phyloP scores from a whole-genome alignment of 2,888 invertebrate genomes.

The Nasonia oneida region DNA sequence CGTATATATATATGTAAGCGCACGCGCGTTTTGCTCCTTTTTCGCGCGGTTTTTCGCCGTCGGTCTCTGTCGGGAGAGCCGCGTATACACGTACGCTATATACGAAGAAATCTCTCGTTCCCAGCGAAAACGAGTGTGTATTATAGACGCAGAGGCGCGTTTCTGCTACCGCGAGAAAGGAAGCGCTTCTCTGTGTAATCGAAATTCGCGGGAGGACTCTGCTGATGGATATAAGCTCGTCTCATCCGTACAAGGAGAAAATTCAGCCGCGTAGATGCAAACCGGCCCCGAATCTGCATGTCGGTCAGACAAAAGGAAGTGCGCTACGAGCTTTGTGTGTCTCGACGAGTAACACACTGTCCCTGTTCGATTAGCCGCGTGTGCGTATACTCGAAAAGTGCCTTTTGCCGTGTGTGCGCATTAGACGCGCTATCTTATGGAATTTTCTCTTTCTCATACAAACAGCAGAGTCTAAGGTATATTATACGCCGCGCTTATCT shows the following conservation, averaged over 20 bases:
- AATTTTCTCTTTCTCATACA: conserved; percentile 18
- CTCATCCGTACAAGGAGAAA: neutral
- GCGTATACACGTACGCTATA: neutral
- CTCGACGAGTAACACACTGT: neutral
- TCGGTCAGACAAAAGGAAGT: conserved; percentile 3
- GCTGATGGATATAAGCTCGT: neutral
- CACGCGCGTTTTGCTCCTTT: neutral
- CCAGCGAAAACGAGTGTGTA: conserved; percentile 16
- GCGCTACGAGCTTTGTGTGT: neutral
- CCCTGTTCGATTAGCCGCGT: neutral
- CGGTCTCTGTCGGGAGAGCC: conserved; percentile 7
- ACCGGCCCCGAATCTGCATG: neutral
- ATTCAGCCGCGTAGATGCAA: too few relatives aligned
- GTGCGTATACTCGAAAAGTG: neutral
- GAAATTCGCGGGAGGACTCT: neutral
- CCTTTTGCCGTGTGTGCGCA: neutral
- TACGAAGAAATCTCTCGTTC: conserved; percentile 24
- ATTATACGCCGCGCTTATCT: neutral
- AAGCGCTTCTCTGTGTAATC: neutral
- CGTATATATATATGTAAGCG: neutral
- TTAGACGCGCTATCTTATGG: too few relatives aligned
- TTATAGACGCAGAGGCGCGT: neutral
- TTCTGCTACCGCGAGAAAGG: conserved; percentile 7
- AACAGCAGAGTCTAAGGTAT: neutral
- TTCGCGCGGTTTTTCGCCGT: conserved; percentile 5